phyloP scores from a whole-genome alignment of 2,888 invertebrate species.

The Trachelus iudaicus region DNA sequence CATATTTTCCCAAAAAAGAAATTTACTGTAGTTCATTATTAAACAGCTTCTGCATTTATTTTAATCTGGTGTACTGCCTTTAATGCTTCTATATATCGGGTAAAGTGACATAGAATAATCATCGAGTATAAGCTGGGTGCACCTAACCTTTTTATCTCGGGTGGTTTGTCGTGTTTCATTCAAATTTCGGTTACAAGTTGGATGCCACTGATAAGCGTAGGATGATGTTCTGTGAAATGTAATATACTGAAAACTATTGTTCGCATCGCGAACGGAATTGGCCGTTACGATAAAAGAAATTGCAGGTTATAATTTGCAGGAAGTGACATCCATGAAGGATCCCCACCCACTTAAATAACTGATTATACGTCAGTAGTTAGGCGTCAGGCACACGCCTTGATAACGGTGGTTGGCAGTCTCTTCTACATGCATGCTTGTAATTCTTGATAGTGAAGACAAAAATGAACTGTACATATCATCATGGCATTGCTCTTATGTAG shows the following conservation, averaged over 20 bases:
- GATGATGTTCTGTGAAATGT: not conserved
- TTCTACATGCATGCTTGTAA: not conserved
- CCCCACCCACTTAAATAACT: slow-evolving; percentile 35
- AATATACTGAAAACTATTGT: not conserved
- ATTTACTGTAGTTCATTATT: not conserved
- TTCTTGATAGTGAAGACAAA: not conserved
- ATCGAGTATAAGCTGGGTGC: not conserved
- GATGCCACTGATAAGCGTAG: not conserved
- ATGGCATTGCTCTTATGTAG: not conserved
- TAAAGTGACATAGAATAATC: not conserved
- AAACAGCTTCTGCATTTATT: not conserved
- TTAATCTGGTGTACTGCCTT: not conserved
- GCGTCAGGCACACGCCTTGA: slow-evolving; percentile 13
- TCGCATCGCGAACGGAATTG: not conserved
- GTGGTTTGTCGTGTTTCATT: not conserved
- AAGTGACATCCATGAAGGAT: slow-evolving; percentile 32
- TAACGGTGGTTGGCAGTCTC: slow-evolving; percentile 13
- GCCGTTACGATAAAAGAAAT: not conserved
- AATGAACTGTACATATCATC: not conserved
- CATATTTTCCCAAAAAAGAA: not conserved
- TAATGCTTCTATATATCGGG: not conserved
- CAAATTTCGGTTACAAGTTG: not conserved
- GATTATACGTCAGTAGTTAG: slow-evolving; percentile 26
- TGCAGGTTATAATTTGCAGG: slow-evolving; percentile 21
- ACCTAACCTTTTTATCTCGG: not conserved